Percentiles rank a stretch among this genome's conserved stretches.
phyloP scores from a whole-genome alignment of 2,888 invertebrate genomes.

The Hirtodrosophila histrioides region DNA sequence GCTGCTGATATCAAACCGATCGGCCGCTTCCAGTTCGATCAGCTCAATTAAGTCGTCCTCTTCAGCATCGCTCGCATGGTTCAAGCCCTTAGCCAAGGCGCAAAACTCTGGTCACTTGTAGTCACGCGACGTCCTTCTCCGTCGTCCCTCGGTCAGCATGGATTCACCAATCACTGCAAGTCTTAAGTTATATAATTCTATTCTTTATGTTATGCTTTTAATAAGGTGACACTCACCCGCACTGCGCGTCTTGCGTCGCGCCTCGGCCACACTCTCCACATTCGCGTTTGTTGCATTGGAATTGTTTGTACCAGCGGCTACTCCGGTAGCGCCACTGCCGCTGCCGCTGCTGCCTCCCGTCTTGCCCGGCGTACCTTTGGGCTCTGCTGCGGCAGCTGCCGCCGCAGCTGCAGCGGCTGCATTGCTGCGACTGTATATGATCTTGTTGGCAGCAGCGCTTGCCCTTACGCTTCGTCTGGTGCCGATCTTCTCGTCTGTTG shows the following conservation, averaged over 20 bases:
- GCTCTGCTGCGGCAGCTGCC: conserved; percentile 66
- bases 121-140: conserved; percentile 89
- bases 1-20: conserved; percentile 57
- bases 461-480: conserved; percentile 86
- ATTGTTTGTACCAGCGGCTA: conserved; percentile 22
- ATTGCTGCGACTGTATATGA: conserved; percentile 82
- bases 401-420: conserved; percentile 72
- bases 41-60: conserved; percentile 70
- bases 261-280: conserved; percentile 79
- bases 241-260: conserved; percentile 88
- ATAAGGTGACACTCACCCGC: conserved; percentile 85
- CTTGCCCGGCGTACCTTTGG: conserved; percentile 46
- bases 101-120: conserved; percentile 89
- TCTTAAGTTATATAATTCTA: background rate
- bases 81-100: conserved; percentile 83
- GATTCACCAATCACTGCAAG: conserved; percentile 82
- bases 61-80: conserved; percentile 66
- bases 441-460: conserved; percentile 83
- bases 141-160: conserved; percentile 83
- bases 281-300: conserved; percentile 62
- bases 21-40: conserved; percentile 58
- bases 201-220: too few relatives aligned
- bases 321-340: conserved; percentile 8
- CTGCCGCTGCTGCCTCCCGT: background rate
- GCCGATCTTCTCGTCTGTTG: conserved; percentile 85